Base-by-base conservation (phyloP, 2,888 invertebrate species). In the Tenthredo distinguenda region DNA sequence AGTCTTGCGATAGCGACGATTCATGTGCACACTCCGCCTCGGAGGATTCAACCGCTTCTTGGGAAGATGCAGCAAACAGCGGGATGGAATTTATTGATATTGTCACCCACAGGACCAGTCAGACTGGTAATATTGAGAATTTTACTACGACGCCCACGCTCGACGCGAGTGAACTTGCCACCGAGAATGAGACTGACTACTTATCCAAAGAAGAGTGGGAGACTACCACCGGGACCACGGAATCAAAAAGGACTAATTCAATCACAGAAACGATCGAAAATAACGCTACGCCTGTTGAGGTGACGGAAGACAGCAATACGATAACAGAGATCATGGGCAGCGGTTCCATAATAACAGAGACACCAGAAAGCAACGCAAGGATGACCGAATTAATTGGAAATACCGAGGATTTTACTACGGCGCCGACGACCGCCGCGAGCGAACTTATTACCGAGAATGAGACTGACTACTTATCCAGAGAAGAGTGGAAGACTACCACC, bases 231-330 rank as follows among this genome's bases (percentile, higher is more conserved):
- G 5, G 6, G 15, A n/a, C 43, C n/a, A 40, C 21, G n/a, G 40
- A 21, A 21, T 26, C n/a, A 1, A 34, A 81, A 3, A 37, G 6
- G 12, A 40, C 0, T 9, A 62, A 37, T 55, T 18, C 15, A 37
- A 4, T 43, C 9, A 74, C 74, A 12, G 43, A 74, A 72, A 76
- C 50, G 77, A 77, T 12, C n/a, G 77, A 47, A 77, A 77, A 15
- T 31, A 47, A 26, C 31, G 15, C 12, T 9, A 12, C 21, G 21
- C 12, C 47, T 18, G 21, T n/a, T 12, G 26, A n/a, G 47, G 40
- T 47, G 12, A 26, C 76, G 9, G 47, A 40, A 26, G 26, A 18
- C n/a, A n/a, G 21, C 21, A 26, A 74, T 31, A 77, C n/a, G 18
- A 18, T 50, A 7, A 47, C 34, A 26, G 55, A 77, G 26, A 18